Conservation (phyloP, 2,888 invertebrate species). For the Luffia ferchaultella region DNA sequence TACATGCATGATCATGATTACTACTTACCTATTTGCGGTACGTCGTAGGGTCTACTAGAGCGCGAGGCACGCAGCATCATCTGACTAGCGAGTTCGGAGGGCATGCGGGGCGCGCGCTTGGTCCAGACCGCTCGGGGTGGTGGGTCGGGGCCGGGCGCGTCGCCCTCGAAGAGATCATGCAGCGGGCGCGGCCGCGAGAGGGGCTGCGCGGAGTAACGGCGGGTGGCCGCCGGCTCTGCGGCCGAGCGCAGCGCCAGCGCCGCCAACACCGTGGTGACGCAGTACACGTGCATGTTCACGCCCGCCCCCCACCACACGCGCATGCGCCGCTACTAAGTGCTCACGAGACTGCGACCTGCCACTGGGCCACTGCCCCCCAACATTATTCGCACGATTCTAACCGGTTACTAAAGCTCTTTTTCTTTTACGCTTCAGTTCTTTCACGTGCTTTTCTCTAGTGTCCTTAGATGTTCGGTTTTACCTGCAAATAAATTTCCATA, state of each 20-base stretch:
- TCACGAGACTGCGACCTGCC: constrained; percentile 36
- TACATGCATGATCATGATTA: too few relatives aligned
- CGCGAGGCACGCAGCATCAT: constrained; percentile 81
- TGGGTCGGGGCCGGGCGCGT: constrained; percentile 24
- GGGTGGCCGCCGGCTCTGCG: constrained; percentile 41
- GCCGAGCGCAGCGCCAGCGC: constrained; percentile 41
- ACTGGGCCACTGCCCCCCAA: constrained; percentile 49
- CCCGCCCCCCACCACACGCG: constrained; percentile 42
- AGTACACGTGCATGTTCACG: constrained; percentile 52
- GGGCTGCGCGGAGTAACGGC: constrained; percentile 26
- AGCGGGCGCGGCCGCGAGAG: constrained; percentile 36
- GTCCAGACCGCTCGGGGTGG: constrained; percentile 29
- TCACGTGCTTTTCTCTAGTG: constrained; percentile 11
- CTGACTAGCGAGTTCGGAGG: constrained; percentile 73
- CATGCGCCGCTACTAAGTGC: constrained; percentile 51
- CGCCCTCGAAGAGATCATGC: constrained; percentile 47
- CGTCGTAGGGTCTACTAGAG: constrained; percentile 81
- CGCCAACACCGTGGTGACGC: constrained; percentile 42
- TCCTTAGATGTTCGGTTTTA: constrained; percentile 10
- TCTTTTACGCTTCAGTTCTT: constrained; percentile 24
- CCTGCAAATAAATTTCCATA: constrained; percentile 32
- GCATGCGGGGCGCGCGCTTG: constrained; percentile 47
- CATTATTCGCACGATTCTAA: constrained; percentile 34
- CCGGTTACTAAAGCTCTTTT: constrained; percentile 8
- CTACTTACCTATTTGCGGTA: constrained; percentile 84